Conservation (phyloP, 2,888 invertebrate genomes). For the Linnaemya vulpina region DNA sequence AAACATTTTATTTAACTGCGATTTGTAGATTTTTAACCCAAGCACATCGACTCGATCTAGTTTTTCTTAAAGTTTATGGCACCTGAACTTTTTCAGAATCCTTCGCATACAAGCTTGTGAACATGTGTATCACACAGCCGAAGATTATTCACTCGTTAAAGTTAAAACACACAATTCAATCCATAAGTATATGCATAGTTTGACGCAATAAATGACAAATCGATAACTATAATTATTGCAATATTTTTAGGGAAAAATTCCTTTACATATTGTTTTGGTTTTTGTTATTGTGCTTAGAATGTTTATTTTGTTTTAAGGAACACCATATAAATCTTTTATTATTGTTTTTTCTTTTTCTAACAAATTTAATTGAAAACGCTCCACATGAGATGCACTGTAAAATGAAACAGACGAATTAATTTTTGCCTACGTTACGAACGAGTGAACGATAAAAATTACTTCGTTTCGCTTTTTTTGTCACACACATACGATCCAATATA, state of each 20-base stretch:
- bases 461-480: conserved; percentile 59
- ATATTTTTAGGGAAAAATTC: conserved; percentile 40
- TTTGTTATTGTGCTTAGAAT: conserved; percentile 45
- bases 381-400: conserved; percentile 71
- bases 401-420: conserved; percentile 55
- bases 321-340: conserved; percentile 74
- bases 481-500: conserved; percentile 38
- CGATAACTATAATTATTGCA: not conserved
- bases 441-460: conserved; percentile 53
- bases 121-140: not conserved
- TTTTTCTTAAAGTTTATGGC: not conserved
- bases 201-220: conserved; percentile 53
- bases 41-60: too few species aligned
- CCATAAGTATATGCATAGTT: conserved; percentile 1
- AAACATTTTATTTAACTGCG: too few species aligned
- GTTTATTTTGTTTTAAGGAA: conserved; percentile 75
- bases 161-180: conserved; percentile 2
- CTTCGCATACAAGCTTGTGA: too few species aligned
- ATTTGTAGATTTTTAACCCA: too few species aligned
- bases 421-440: conserved; percentile 55
- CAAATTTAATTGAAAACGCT: conserved; percentile 77
- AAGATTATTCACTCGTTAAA: conserved; percentile 13
- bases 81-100: not conserved
- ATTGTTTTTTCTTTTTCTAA: conserved; percentile 81
- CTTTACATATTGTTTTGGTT: conserved; percentile 59